Base-by-base conservation (phyloP, 2,888 invertebrate species). In the Troides oblongomaculatus region DNA sequence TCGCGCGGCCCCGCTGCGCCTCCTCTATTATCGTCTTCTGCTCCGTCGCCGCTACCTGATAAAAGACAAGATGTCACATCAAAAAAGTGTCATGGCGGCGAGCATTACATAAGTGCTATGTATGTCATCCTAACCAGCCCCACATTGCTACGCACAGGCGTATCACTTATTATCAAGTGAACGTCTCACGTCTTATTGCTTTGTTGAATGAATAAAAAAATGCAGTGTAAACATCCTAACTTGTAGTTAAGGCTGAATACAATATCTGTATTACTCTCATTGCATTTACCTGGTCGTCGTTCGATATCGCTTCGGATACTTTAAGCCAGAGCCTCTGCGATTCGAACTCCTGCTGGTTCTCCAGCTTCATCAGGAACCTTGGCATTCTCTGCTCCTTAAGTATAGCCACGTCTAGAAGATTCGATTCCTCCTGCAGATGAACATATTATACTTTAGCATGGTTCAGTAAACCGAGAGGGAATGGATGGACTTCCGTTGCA, bases 21-120 rank as follows among this genome's bases (percentile, higher is more conserved):
- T 98, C 98, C 80, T 99, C 99, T 63, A 99, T 93, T 59, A 95
- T 92, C 0, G 97, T 98, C 90, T 99, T 99, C 81, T 98, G 97
- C 71, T 97, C 96, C 0, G 99, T 99, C 0, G 99, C 99, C 18
- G 53, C 57, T n/a, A 66, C 50, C 50, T 66, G 1, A 5, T 18
- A 17, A 3, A 18, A 50, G 18, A 50, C 5, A 17, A 2, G 17
- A 18, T 50, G 14, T 18, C 2, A n/a, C 6, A 53, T n/a, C 1
- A 53, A 53, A n/a, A 53, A n/a, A 18, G 6, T 53, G 6, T 6
- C 14, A 50, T 53, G 18, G 14, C 14, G 0, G 3, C 14, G 14
- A 3, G 14, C 0, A 46, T 4, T 3, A 46, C 2, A 12, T 46
- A 46, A 1, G 12, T 14, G 14, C 14, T 12, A 12, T 46, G 10